These are phyloP conservation scores for Puma concolor DNA, from an alignment of 2,113 vertebrate genomes.

Conservation along the genomic window DNA sequence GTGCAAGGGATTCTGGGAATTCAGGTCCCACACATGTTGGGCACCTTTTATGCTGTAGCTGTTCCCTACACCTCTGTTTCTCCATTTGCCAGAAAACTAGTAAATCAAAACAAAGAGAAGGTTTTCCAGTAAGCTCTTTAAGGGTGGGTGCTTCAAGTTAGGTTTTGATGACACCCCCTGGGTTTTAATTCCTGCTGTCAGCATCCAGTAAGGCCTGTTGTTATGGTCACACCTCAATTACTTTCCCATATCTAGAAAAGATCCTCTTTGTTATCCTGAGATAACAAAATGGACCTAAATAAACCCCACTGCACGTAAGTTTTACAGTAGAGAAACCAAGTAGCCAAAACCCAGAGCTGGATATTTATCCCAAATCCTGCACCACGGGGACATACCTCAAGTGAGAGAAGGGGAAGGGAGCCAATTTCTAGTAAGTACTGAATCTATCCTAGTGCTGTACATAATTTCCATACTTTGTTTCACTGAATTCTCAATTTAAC, in stretches of 20 bases:
- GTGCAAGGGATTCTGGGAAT: background rate
- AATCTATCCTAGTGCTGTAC: background rate
- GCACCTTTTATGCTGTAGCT: background rate
- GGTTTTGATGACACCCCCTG: background rate
- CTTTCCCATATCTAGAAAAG: background rate
- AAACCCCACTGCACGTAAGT: background rate
- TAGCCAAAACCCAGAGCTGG: background rate
- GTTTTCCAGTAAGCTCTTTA: background rate
- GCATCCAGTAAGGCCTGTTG: background rate
- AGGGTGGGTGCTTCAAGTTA: background rate
- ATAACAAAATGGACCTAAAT: background rate
- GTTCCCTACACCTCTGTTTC: background rate
- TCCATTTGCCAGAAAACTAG: background rate
- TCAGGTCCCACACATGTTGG: background rate
- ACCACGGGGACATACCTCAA: accelerated
- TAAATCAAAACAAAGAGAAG: background rate
- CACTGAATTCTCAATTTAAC: background rate
- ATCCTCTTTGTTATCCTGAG: background rate
- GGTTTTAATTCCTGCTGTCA: background rate
- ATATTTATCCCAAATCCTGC: background rate
- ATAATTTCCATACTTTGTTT: background rate
- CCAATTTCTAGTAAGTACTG: too few relatives aligned
- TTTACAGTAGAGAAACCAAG: background rate
- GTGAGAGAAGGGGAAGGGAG: background rate
- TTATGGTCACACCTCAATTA: background rate